These are phyloP conservation scores for Rhinopomastus cyanomelas DNA, from an alignment of 2,113 vertebrate species.

Conservation along the genomic window DNA sequence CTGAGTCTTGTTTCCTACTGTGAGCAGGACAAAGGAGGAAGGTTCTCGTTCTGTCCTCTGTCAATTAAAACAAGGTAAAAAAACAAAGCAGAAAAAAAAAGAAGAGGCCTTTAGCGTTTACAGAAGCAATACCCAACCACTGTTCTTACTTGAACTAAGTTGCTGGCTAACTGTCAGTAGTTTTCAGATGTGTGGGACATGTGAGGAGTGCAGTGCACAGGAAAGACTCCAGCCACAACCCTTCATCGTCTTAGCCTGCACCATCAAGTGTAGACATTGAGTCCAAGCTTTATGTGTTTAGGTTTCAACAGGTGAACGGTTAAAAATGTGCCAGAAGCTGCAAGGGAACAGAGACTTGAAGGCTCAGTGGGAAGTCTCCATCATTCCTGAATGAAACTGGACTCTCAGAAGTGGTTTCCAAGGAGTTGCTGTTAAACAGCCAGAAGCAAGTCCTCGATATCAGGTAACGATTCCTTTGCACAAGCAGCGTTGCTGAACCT, in stretches of 20 bases:
- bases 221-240: not conserved
- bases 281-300: not conserved
- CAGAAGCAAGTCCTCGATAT: not conserved
- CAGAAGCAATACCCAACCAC: not conserved
- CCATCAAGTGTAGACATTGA: not conserved
- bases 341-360: not conserved
- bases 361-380: not conserved
- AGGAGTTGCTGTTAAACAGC: not conserved
- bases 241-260: not conserved
- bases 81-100: not conserved
- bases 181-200: not conserved
- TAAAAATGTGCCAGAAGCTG: not conserved
- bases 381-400: not conserved
- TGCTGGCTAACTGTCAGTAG: not conserved
- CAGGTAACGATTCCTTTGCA: not conserved
- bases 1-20: slow-evolving; percentile 79
- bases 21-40: slow-evolving; percentile 84
- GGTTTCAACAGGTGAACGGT: not conserved
- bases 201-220: not conserved
- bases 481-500: not conserved
- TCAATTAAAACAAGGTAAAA: not conserved
- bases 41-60: slow-evolving; percentile 78
- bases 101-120: not conserved
- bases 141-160: not conserved
- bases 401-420: not conserved